Evolutionary conservation across 2,888 invertebrate species (phyloP).

Genomic region (Eupithecia vulgata): DNA sequence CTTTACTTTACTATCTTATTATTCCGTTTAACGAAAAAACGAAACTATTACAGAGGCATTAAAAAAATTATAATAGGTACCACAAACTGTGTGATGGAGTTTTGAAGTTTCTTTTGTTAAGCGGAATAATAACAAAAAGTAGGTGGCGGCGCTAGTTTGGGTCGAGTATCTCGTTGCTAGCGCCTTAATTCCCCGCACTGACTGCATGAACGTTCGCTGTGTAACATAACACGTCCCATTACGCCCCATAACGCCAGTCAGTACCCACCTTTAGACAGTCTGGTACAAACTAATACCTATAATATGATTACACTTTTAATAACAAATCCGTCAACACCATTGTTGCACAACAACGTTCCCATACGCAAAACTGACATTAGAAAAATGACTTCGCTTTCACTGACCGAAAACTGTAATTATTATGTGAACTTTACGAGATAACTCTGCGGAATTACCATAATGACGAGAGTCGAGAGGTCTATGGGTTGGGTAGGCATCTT

Average conservation of each 20-base stretch:
- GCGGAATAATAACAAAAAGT: no score
- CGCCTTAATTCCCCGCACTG: not conserved
- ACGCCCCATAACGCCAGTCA: no score
- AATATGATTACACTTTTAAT: not conserved
- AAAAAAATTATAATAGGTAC: no score
- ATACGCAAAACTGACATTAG: constrained; percentile 57
- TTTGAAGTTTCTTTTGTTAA: no score
- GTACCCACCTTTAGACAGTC: not conserved
- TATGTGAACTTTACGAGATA: constrained; percentile 42
- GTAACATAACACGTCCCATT: not conserved
- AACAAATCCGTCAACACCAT: constrained; percentile 22
- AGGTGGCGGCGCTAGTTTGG: no score
- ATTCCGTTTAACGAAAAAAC: no score
- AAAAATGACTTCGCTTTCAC: constrained; percentile 59
- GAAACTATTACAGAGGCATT: no score
- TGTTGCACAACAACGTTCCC: constrained; percentile 42
- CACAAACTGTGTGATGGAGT: no score
- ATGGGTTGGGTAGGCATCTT: constrained; percentile 1
- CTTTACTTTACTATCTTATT: no score
- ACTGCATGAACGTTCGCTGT: not conserved
- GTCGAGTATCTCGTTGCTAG: no score
- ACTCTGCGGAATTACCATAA: constrained; percentile 27
- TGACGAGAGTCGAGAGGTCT: not conserved
- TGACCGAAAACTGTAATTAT: constrained; percentile 63
- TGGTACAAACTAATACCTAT: not conserved